phyloP scores from a whole-genome alignment of 2,888 invertebrate species.

The Caenorhabditis sp. region DNA sequence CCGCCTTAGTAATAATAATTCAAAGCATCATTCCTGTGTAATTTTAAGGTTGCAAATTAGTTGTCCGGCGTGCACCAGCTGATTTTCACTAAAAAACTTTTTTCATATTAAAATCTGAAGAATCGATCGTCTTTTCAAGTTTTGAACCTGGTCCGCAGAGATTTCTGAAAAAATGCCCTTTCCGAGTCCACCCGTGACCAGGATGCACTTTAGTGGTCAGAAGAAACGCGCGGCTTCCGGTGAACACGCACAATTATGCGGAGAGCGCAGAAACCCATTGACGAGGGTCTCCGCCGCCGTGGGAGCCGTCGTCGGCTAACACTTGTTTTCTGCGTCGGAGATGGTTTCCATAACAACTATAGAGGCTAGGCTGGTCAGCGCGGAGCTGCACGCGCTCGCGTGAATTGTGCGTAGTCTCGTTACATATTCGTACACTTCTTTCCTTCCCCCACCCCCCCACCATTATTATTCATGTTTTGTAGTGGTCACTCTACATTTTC shows the following conservation, averaged over 20 bases:
- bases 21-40: no score
- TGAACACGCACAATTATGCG: conserved; percentile 19
- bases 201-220: conserved; percentile 11
- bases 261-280: conserved; percentile 7
- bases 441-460: conserved; percentile 12
- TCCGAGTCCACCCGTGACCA: conserved; percentile 5
- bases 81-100: no score
- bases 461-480: conserved; percentile 46
- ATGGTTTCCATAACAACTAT: conserved; percentile 60
- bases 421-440: conserved; percentile 53
- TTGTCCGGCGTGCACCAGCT: no score
- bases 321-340: conserved; percentile 42
- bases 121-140: no score
- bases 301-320: conserved; percentile 24
- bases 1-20: no score
- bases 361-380: conserved; percentile 9
- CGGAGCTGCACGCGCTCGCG: conserved; percentile 9
- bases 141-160: no score
- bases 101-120: no score
- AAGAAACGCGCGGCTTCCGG: conserved; percentile 22
- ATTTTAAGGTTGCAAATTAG: no score
- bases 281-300: background rate
- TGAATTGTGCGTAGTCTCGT: conserved; percentile 47
- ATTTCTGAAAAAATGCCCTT: no score
- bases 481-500: conserved; percentile 51